Percentiles rank a stretch among this genome's conserved stretches.
phyloP scores from a whole-genome alignment of 2,113 vertebrate species.

The Gallinago undulata region DNA sequence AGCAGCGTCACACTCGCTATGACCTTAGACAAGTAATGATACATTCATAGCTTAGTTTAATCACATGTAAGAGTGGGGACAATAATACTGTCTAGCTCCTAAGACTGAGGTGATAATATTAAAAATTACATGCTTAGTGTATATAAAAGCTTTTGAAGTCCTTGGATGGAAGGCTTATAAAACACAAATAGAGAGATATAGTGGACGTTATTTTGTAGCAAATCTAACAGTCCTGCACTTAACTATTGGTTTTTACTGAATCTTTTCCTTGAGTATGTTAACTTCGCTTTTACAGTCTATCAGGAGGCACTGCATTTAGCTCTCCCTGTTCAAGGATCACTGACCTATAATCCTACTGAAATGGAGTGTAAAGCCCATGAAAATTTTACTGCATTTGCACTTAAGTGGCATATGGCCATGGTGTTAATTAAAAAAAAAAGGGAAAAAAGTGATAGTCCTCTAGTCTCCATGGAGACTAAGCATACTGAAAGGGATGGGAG shows the following conservation, averaged over 20 bases:
- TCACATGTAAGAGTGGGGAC: accelerated
- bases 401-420: background rate
- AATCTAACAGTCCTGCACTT: background rate
- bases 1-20: accelerated
- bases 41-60: background rate
- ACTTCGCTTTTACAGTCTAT: background rate
- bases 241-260: background rate
- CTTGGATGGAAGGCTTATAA: background rate
- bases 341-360: background rate
- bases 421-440: background rate
- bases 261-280: background rate
- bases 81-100: background rate
- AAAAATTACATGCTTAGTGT: background rate
- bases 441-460: background rate
- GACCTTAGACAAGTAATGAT: background rate
- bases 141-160: background rate
- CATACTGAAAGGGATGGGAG: background rate
- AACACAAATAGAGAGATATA: background rate
- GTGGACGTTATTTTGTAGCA: background rate
- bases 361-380: background rate
- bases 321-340: background rate
- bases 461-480: constrained; percentile 56
- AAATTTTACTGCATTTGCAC: background rate
- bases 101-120: background rate
- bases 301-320: background rate